Conservation (phyloP, 2,888 invertebrate genomes). For the Chloroclystis v-ata region DNA sequence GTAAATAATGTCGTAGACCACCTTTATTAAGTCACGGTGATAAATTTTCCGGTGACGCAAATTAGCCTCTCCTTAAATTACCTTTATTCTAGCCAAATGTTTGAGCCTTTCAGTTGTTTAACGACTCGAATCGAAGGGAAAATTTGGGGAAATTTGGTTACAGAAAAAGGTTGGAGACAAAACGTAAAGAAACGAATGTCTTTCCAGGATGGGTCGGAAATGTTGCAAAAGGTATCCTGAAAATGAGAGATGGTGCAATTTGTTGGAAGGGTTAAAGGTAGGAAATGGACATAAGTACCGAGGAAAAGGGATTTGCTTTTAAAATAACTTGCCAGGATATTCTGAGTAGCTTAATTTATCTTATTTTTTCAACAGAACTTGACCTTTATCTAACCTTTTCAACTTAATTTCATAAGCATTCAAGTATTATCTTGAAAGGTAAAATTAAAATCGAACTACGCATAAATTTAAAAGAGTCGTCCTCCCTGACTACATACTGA, state of each 20-base stretch:
- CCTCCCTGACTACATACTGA: too few species aligned
- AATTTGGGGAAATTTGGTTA: constrained; percentile 10
- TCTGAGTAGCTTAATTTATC: neutral
- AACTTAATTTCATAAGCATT: too few species aligned
- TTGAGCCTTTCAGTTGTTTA: constrained; percentile 14
- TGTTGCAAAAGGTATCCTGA: neutral
- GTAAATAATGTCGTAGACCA: constrained; percentile 28
- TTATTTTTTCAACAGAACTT: too few species aligned
- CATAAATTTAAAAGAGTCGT: too few species aligned
- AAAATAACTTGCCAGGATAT: neutral
- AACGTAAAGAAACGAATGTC: neutral
- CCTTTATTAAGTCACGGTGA: constrained; percentile 21
- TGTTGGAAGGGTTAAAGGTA: neutral
- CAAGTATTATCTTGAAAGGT: too few species aligned
- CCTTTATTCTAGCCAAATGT: constrained; percentile 12
- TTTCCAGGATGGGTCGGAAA: neutral
- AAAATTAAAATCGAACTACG: too few species aligned
- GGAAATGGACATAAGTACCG: neutral
- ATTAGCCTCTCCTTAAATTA: constrained; percentile 21
- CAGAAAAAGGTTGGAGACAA: neutral
- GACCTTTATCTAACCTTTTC: too few species aligned
- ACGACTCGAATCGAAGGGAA: constrained; percentile 18
- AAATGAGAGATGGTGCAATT: neutral
- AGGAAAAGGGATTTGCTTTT: too few species aligned
- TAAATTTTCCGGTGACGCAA: constrained; percentile 20